Percentiles rank a stretch among this genome's conserved stretches.
phyloP scores from a whole-genome alignment of 92 coral and sea anemone species.

The Palythoa heliodiscus region DNA sequence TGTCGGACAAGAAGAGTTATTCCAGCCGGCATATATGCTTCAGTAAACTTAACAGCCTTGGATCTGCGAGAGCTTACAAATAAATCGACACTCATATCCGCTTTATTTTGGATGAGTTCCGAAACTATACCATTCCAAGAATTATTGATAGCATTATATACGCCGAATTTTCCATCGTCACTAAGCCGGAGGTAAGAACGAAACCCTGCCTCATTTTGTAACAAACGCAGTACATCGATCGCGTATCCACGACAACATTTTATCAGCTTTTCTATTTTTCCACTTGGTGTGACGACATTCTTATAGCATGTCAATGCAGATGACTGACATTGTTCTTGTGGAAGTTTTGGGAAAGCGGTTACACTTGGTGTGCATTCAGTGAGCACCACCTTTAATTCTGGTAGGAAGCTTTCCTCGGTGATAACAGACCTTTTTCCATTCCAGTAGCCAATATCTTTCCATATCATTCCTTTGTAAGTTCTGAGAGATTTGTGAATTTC shows the following conservation, averaged over 20 bases:
- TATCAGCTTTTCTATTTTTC: conserved; percentile 15
- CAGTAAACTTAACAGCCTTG: conserved; percentile 78
- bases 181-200: conserved; percentile 58
- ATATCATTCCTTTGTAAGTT: conserved; percentile 35
- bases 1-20: conserved; percentile 81
- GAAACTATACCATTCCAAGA: conserved; percentile 84
- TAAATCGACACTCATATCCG: conserved; percentile 71
- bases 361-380: conserved; percentile 77
- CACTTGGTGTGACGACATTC: conserved; percentile 47
- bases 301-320: conserved; percentile 58
- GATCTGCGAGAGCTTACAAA: conserved; percentile 81
- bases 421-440: conserved; percentile 51
- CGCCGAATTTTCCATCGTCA: conserved; percentile 79
- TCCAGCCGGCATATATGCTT: conserved; percentile 83
- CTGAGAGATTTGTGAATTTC: conserved; percentile 46
- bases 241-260: conserved; percentile 85
- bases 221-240: conserved; percentile 67
- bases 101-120: conserved; percentile 67
- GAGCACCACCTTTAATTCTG: conserved; percentile 58
- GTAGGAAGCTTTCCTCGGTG: conserved; percentile 23
- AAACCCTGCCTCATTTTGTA: conserved; percentile 43
- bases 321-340: conserved; percentile 66
- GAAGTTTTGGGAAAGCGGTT: conserved; percentile 64
- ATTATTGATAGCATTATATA: conserved; percentile 61
- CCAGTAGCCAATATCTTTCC: conserved; percentile 64